These are phyloP conservation scores for Gallirallus australis DNA, from an alignment of 2,797 vertebrate genomes.

Conservation along the genomic window DNA sequence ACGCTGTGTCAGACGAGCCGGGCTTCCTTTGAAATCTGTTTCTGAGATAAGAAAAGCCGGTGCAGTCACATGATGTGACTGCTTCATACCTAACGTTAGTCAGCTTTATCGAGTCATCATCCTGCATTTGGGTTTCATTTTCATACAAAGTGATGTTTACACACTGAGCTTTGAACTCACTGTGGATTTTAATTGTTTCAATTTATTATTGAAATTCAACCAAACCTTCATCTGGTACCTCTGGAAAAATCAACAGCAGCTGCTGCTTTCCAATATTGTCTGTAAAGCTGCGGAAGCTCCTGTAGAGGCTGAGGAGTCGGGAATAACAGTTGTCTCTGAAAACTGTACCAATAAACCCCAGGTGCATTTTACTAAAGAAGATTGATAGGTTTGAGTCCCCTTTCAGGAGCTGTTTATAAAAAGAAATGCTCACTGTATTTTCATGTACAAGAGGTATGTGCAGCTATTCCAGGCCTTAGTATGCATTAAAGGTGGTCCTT, in stretches of 20 bases:
- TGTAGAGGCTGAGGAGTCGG: background rate
- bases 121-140: conserved; percentile 54
- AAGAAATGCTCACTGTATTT: background rate
- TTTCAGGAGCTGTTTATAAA: background rate
- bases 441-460: background rate
- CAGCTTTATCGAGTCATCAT: conserved; percentile 24
- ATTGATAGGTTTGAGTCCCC: background rate
- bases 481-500: background rate
- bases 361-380: background rate
- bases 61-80: conserved; percentile 18
- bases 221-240: conserved; percentile 48
- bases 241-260: background rate
- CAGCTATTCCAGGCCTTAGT: background rate
- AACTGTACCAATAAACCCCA: background rate
- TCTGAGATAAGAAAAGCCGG: conserved; percentile 15
- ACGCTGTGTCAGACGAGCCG: background rate
- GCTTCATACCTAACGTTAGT: background rate
- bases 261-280: background rate
- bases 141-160: conserved; percentile 40
- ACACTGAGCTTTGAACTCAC: conserved; percentile 41
- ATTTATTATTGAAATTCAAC: conserved; percentile 48
- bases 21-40: background rate
- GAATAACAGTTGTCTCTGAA: background rate
- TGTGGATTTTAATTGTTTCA: conserved; percentile 66
- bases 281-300: background rate